phyloP scores from a whole-genome alignment of 1,140 invertebrate genomes.

The Drosophila aff. region DNA sequence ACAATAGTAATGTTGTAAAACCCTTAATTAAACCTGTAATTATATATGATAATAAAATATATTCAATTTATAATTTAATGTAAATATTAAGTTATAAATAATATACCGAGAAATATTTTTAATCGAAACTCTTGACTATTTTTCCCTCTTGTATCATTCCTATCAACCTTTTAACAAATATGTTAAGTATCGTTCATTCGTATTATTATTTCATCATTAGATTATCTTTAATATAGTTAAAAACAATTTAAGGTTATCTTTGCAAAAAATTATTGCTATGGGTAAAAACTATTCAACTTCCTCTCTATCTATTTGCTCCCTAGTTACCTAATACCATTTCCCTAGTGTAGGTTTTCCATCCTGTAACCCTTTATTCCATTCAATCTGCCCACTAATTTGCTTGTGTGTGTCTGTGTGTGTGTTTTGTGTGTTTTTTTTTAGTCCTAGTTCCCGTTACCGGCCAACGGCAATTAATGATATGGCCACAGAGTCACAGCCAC shows the following conservation, averaged over 20 bases:
- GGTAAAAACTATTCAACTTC: not conserved
- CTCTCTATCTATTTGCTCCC: not conserved
- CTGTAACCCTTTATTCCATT: not conserved
- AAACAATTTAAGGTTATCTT: too few species aligned
- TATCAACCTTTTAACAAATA: too few species aligned
- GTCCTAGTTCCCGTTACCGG: constrained; percentile 44
- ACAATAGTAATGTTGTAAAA: not conserved
- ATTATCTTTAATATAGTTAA: too few species aligned
- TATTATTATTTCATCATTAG: too few species aligned
- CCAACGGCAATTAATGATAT: constrained; percentile 82
- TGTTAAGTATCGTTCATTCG: too few species aligned
- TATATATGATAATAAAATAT: too few species aligned
- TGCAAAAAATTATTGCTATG: too few species aligned
- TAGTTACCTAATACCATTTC: not conserved
- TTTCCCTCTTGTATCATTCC: too few species aligned
- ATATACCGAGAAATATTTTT: too few species aligned
- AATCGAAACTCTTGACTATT: too few species aligned
- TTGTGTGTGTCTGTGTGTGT: constrained; percentile 22
- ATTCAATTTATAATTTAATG: too few species aligned
- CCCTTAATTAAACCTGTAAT: not conserved
- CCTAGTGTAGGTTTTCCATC: not conserved
- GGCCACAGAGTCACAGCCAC: constrained; percentile 80
- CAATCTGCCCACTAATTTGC: constrained; percentile 61
- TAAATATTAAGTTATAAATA: too few species aligned
- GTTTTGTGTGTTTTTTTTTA: constrained; percentile 37